These are phyloP conservation scores for Vultur gryphus DNA, from an alignment of 2,797 vertebrate species.

Conservation along the genomic window DNA sequence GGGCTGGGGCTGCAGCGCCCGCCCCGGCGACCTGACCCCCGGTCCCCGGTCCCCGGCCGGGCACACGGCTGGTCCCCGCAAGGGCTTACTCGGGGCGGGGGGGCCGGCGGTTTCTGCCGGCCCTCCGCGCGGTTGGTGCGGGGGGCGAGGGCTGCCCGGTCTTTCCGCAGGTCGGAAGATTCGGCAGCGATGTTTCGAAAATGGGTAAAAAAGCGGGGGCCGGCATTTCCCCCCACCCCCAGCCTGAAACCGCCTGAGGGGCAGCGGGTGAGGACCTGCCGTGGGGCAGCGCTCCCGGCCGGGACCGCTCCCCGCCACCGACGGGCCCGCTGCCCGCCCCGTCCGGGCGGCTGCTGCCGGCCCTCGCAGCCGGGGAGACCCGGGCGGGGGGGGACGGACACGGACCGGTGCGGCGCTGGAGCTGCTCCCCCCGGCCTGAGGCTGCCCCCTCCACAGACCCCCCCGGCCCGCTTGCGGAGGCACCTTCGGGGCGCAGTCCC, in stretches of 20 bases:
- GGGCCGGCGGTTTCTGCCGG: not conserved
- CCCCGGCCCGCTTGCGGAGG: not conserved
- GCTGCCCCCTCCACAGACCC: not conserved
- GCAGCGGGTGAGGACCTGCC: not conserved
- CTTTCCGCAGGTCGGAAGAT: not conserved
- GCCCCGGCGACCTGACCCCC: not conserved
- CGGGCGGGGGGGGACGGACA: too few species aligned
- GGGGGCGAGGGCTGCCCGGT: rapidly evolving
- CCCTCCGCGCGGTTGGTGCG: not conserved
- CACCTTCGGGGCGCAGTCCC: not conserved
- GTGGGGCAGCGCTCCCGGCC: not conserved
- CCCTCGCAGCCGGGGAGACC: not conserved
- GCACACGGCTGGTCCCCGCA: not conserved
- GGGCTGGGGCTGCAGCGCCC: not conserved
- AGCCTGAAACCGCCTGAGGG: not conserved
- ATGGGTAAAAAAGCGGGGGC: not conserved
- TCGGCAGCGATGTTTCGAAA: not conserved
- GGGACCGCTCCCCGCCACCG: not conserved
- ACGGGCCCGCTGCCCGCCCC: not conserved
- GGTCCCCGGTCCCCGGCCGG: too few species aligned
- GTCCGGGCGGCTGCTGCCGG: not conserved
- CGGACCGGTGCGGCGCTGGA: not conserved
- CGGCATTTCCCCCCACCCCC: too few species aligned
- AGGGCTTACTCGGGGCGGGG: too few species aligned
- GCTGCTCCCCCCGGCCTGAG: not conserved